Percentiles rank a stretch among this genome's conserved stretches.
Conservation (phyloP, 2,113 vertebrate genomes). For the Hydropotes inermis region DNA sequence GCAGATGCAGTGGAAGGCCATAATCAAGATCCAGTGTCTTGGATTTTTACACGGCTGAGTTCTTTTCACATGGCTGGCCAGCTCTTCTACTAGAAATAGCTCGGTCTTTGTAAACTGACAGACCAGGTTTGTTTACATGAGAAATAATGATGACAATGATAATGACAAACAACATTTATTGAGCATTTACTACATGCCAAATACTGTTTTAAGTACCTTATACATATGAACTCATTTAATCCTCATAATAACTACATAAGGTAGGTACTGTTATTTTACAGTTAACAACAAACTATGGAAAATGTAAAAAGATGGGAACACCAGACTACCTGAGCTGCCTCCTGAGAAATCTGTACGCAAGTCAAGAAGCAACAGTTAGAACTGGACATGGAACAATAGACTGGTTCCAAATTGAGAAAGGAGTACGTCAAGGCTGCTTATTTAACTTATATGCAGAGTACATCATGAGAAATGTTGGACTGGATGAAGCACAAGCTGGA, state of each 20-base stretch:
- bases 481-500: neutral
- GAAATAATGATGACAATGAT: neutral
- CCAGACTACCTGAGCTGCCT: neutral
- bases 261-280: neutral
- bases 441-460: neutral
- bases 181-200: neutral
- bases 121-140: neutral
- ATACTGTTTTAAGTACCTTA: neutral
- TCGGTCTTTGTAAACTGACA: neutral
- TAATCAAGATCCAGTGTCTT: neutral
- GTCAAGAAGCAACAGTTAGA: neutral
- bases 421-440: neutral
- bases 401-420: neutral
- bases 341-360: neutral
- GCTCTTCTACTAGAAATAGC: neutral
- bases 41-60: neutral
- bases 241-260: neutral
- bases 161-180: neutral
- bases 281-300: neutral
- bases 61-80: neutral
- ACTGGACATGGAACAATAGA: neutral
- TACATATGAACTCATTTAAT: neutral
- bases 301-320: neutral
- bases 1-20: neutral
- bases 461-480: neutral